Evolutionary conservation across 2,888 invertebrate species (phyloP).

Genomic region (Agrochola macilenta): DNA sequence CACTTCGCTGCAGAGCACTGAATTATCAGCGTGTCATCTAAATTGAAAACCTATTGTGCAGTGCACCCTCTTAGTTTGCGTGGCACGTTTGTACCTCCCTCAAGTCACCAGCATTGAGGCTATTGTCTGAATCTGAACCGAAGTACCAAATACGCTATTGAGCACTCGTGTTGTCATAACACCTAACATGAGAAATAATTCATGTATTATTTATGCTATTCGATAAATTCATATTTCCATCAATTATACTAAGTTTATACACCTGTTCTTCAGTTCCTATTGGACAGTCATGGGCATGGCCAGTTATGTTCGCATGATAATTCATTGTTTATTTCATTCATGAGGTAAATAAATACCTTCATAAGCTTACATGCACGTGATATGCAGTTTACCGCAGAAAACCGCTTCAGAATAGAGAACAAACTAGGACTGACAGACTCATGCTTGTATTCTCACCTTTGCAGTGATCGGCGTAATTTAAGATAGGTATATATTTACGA

Average conservation of each 20-base stretch:
- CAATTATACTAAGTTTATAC: not conserved
- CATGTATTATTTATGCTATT: not conserved
- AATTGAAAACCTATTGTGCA: constrained; percentile 9
- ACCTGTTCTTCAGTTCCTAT: not conserved
- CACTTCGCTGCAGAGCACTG: not conserved
- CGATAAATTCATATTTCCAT: not conserved
- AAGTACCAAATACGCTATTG: not conserved
- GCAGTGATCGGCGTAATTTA: too few species aligned
- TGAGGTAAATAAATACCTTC: not conserved
- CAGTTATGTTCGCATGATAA: not conserved
- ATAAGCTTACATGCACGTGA: not conserved
- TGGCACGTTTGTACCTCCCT: not conserved
- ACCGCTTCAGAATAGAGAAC: not conserved
- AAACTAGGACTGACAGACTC: not conserved
- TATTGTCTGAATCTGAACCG: not conserved
- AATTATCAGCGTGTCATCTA: not conserved
- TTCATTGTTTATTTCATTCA: constrained; percentile 27
- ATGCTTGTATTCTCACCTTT: not conserved
- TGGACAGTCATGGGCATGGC: not conserved
- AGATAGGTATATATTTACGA: not conserved
- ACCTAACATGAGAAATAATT: not conserved
- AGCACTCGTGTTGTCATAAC: not conserved
- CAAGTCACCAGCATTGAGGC: not conserved
- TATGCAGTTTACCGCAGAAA: not conserved
- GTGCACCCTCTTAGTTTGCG: not conserved